Base-by-base conservation (phyloP, 2,113 vertebrate species). In the Cnemophilus loriae region DNA sequence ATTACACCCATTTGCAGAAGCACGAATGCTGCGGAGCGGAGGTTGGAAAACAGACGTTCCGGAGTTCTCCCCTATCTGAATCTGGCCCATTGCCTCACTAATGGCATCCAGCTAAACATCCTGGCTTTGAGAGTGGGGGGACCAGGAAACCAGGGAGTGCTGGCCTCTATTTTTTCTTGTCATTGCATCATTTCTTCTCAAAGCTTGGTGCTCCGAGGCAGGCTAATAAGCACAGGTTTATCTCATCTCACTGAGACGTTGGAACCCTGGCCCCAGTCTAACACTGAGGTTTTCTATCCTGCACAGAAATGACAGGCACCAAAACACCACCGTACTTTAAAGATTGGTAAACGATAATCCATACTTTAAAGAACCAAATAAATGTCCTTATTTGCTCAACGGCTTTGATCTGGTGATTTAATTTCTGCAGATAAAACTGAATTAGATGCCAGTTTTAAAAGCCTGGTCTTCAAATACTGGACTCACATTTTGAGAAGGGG, bases 11-110 rank as follows among this genome's bases (percentile, higher is more conserved):
- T 76, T 4, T 76, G 42, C 77, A 42, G 32, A n/a, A 41, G 50
- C 33, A 39, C 1, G 0, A 35, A 35, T 3, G 6, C 35, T 27
- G 52, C 68, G 57, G 50, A 50, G 11, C 1, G 0, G 47, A 67
- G 73, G 57, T 1, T 55, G 89, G 61, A 52, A 61, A 79, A 91
- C 3, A 39, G 6, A 6, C 1, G 17, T 47, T 19, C 5, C 8
- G 77, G 77, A 75, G 61, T 47, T 47, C 71, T 78, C 50, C 52
- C 1, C 0, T 22, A 16, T 22, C 71, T 42, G 53, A 23, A 18
- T 8, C 56, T 42, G 77, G 50, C 52, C 19, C 1, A 2, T 0
- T 61, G 84, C 84, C 70, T 70, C 79, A 28, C 60, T 90, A 74
- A 89, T 33, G 41, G 79, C 70, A 78, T 28, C 75, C 80, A 78